Conservation (phyloP, 2,113 vertebrate genomes). For the Xerus inauris region DNA sequence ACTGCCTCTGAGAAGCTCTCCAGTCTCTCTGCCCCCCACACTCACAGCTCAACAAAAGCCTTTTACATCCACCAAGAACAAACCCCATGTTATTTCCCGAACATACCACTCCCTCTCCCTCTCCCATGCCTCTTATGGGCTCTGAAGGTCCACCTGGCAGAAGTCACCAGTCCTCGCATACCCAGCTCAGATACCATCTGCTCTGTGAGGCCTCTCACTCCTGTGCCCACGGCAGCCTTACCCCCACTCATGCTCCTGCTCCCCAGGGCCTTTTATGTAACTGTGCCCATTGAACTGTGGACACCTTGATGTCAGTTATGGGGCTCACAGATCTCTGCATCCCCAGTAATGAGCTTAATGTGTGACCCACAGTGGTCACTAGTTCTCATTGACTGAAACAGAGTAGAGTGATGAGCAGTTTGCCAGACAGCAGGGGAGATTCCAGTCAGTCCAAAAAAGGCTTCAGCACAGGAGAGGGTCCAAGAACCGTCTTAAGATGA, state of each 20-base stretch:
- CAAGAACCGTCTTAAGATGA: background rate
- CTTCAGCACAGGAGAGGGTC: background rate
- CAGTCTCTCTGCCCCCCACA: background rate
- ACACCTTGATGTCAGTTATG: background rate
- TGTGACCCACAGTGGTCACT: background rate
- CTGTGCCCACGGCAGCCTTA: background rate
- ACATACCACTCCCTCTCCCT: background rate
- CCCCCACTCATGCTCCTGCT: background rate
- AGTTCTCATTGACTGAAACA: background rate
- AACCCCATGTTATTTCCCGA: background rate
- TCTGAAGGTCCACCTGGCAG: background rate
- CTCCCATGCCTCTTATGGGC: rapidly evolving
- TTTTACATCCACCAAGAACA: background rate
- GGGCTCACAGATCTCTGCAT: rapidly evolving
- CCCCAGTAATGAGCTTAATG: background rate
- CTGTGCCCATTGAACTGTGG: background rate
- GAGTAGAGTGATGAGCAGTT: background rate
- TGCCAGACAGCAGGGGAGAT: background rate
- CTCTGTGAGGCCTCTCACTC: background rate
- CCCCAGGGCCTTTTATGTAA: background rate
- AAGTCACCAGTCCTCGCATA: background rate
- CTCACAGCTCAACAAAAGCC: background rate
- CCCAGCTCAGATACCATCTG: background rate
- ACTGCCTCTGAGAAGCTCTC: background rate
- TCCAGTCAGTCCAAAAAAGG: background rate